These are phyloP conservation scores for Clunio marinus DNA, from an alignment of 2,888 invertebrate genomes.

Conservation along the genomic window DNA sequence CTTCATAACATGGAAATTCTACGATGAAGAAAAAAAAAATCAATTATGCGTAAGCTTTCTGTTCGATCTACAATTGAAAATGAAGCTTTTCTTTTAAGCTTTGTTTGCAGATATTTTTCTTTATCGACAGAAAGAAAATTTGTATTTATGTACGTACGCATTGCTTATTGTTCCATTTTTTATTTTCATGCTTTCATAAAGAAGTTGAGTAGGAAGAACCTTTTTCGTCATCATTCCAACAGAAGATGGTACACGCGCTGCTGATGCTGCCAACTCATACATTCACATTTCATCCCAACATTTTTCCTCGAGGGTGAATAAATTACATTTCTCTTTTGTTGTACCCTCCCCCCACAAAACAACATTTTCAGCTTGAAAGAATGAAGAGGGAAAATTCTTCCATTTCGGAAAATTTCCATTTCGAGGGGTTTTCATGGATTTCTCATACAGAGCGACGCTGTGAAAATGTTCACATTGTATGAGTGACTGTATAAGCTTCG, in stretches of 20 bases:
- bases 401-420: background rate
- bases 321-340: constrained; percentile 20
- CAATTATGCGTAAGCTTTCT: no score
- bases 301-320: constrained; percentile 31
- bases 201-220: background rate
- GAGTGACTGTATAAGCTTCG: background rate
- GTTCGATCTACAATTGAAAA: no score
- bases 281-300: constrained; percentile 5
- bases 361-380: background rate
- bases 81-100: no score
- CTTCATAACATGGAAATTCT: no score
- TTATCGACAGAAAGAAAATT: no score
- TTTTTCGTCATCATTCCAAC: no score
- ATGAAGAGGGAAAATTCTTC: constrained; percentile 3
- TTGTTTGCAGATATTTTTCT: no score
- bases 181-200: background rate
- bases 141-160: no score
- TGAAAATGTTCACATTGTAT: background rate
- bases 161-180: background rate
- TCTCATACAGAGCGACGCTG: background rate
- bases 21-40: no score
- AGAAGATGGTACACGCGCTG: background rate
- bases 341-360: background rate
- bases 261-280: background rate
- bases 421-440: background rate